phyloP scores from a whole-genome alignment of 2,888 invertebrate genomes.

The Malthinus flaveolus region DNA sequence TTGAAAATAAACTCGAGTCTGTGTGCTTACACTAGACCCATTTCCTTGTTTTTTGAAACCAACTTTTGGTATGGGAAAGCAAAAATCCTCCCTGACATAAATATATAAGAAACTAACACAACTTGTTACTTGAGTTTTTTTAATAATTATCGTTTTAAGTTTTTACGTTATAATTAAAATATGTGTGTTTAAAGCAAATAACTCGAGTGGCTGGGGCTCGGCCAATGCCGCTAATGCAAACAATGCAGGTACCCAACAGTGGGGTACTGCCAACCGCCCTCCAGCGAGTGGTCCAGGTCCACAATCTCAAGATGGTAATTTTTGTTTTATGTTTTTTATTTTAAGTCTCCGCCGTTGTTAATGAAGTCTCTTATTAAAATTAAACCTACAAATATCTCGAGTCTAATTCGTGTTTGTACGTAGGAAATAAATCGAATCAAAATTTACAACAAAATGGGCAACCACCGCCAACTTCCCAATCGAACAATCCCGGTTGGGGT shows the following conservation, averaged over 20 bases:
- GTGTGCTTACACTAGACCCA: too few relatives aligned
- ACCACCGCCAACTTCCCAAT: conserved; percentile 46
- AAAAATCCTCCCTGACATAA: too few relatives aligned
- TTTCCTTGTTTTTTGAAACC: too few relatives aligned
- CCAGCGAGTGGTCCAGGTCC: conserved; percentile 47
- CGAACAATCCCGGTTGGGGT: conserved; percentile 53
- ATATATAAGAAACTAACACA: too few relatives aligned
- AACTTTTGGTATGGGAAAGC: too few relatives aligned
- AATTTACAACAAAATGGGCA: conserved; percentile 56
- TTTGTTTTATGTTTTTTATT: too few relatives aligned
- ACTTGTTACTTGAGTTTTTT: too few relatives aligned
- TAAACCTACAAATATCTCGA: background rate
- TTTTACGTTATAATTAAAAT: background rate
- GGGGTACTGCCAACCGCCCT: conserved; percentile 52
- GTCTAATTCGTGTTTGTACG: conserved; percentile 1
- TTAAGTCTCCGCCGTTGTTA: background rate
- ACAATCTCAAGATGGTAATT: conserved; percentile 49
- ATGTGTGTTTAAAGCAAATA: conserved; percentile 40
- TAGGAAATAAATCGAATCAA: conserved; percentile 53
- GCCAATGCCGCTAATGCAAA: conserved; percentile 52
- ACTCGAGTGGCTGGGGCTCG: conserved; percentile 59
- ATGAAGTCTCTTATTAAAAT: too few relatives aligned
- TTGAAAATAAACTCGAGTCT: too few relatives aligned
- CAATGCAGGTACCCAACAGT: conserved; percentile 51
- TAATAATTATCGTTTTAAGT: too few relatives aligned